Evolutionary conservation across 2,113 vertebrate species (phyloP).

Genomic region (Proteles cristata): DNA sequence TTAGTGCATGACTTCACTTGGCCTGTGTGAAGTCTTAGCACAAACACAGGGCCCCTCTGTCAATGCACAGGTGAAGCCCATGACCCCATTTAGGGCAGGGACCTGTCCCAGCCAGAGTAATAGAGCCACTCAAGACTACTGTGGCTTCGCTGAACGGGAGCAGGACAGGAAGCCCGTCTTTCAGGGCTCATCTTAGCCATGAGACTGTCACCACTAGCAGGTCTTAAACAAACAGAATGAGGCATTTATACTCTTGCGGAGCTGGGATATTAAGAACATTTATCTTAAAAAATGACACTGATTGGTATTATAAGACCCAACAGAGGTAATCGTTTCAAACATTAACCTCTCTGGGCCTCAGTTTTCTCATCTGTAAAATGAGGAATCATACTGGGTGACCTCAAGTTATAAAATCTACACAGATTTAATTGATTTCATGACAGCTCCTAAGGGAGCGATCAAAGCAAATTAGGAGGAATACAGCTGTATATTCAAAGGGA

Average conservation of each 20-base stretch:
- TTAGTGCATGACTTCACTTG: background rate
- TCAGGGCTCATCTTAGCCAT: background rate
- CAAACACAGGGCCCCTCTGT: background rate
- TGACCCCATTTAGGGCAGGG: background rate
- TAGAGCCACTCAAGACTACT: background rate
- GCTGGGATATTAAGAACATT: conserved; percentile 57
- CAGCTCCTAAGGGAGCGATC: conserved; percentile 67
- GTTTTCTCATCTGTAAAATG: conserved; percentile 82
- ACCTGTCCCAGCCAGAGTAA: background rate
- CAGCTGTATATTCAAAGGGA: conserved; percentile 56
- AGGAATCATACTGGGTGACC: conserved; percentile 70
- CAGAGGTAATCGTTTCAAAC: conserved; percentile 62
- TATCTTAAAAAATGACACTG: conserved; percentile 66
- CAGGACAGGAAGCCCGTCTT: background rate
- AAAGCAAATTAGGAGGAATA: conserved; percentile 64
- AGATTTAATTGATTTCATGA: conserved; percentile 63
- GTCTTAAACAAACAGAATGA: conserved; percentile 37
- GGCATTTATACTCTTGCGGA: background rate
- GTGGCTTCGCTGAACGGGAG: background rate
- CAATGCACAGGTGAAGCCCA: background rate
- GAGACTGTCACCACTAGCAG: background rate
- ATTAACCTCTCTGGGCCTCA: conserved; percentile 77
- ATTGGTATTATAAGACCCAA: conserved; percentile 59
- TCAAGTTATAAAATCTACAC: conserved; percentile 56
- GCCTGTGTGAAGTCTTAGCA: background rate